Evolutionary conservation across 1,140 invertebrate genomes (phyloP), one percentile per base, ranked within the genome.

Genomic region (Pachyrhynchus sulphureomaculatus): DNA sequence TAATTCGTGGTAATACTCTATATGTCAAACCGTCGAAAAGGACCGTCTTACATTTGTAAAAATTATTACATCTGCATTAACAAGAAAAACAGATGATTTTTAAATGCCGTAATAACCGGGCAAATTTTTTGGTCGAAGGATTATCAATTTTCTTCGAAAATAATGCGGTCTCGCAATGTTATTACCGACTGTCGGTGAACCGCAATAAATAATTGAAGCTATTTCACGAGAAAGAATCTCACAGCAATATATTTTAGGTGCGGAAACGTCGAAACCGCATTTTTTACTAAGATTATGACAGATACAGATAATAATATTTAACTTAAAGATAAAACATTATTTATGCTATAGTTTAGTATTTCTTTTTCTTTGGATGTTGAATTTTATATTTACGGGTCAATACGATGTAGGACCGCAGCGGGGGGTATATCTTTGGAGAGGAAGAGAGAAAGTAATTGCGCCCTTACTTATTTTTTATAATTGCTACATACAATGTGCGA

Each of bases 141-240:
- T 54, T 54, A 54, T 54, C 51, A 54, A 54, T 54, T 54, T 42
- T 20, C 36, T 17, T 39, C 13, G 26, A 32, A 42, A 56, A 56
- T 56, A 47, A 56, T 56, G 53, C 37, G 53, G 53, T 56, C 53
- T 54, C 37, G 39, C 53, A 15, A 26, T 56, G 41, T 56, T 56
- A 56, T 56, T 56, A 45, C 53, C 34, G 26, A 15, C 53, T 45
- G 53, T 47, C 53, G 41, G 53, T 56, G 41, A 33, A 56, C 53
- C 53, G 53, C 53, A 56, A 45, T 56, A 47, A 56, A 56, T 56
- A 56, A 56, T 56, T 45, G 53, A 47, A 47, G 42, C 53, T 47
- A 47, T 44, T 56, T 56, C 34, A 36, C 53, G 41, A 33, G 53
- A 56, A 56, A 56, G 53, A 56, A 56, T 56, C 39, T 29, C 39